Evolutionary conservation across 2,888 invertebrate genomes (phyloP).

Genomic region (Mamestra brassicae): DNA sequence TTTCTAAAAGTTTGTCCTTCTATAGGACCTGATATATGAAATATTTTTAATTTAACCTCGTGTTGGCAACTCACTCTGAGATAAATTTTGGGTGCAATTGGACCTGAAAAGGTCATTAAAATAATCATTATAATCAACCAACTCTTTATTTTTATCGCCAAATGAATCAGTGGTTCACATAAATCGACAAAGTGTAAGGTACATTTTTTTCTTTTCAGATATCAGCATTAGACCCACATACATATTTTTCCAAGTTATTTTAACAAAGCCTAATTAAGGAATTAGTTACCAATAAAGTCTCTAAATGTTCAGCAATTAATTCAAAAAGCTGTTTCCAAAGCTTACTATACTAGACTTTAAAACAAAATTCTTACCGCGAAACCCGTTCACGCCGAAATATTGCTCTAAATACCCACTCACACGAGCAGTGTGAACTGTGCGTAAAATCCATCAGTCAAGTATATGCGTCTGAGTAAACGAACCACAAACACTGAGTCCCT

Average conservation of each 20-base stretch:
- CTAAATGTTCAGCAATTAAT: not conserved
- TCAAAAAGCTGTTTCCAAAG: not conserved
- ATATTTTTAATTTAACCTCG: too few species aligned
- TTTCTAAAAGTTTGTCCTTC: too few species aligned
- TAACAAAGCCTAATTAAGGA: too few species aligned
- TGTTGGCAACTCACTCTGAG: too few species aligned
- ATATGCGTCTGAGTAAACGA: conserved; percentile 58
- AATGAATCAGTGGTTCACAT: not conserved
- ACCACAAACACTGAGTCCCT: conserved; percentile 58
- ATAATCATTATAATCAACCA: too few species aligned
- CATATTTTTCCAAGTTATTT: not conserved
- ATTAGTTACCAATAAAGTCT: not conserved
- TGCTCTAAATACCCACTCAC: conserved; percentile 18
- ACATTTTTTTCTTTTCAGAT: not conserved
- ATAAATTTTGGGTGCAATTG: too few species aligned
- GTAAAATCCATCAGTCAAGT: conserved; percentile 53
- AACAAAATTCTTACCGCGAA: conserved; percentile 5
- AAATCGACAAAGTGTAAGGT: not conserved
- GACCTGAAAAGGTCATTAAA: too few species aligned
- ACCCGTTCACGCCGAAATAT: conserved; percentile 1
- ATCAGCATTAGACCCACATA: not conserved
- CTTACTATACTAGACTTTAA: conserved; percentile 2
- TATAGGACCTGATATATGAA: too few species aligned
- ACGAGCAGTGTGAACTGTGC: conserved; percentile 28
- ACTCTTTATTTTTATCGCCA: too few species aligned